phyloP scores from a whole-genome alignment of 2,888 invertebrate species.

The Maniola hyperantus region DNA sequence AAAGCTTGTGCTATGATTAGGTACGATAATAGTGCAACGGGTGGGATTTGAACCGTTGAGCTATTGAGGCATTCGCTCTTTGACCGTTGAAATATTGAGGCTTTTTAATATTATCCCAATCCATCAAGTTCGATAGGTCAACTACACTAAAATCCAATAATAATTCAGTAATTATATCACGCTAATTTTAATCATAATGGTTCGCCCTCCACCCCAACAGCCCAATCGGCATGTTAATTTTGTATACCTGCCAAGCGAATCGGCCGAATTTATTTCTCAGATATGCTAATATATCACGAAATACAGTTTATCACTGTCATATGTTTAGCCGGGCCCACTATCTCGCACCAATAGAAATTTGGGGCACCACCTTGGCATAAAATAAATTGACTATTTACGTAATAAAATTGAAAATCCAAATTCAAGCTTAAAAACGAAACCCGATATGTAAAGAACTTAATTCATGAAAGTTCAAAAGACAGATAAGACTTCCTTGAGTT shows the following conservation, averaged over 20 bases:
- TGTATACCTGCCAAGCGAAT: slow-evolving; percentile 49
- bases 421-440: neutral
- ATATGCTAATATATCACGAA: slow-evolving; percentile 24
- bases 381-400: neutral
- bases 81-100: too few relatives aligned
- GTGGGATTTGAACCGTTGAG: too few relatives aligned
- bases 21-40: too few relatives aligned
- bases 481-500: too few relatives aligned
- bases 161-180: neutral
- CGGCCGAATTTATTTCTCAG: slow-evolving; percentile 33
- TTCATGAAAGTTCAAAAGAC: neutral
- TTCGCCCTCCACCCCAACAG: slow-evolving; percentile 8
- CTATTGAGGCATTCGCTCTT: too few relatives aligned
- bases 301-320: slow-evolving; percentile 23
- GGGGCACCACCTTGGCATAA: slow-evolving; percentile 27
- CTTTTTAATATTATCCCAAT: too few relatives aligned
- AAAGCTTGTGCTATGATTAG: too few relatives aligned
- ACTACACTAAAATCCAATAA: too few relatives aligned
- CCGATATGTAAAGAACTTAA: neutral
- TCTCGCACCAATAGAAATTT: slow-evolving; percentile 32
- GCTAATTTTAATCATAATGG: slow-evolving; percentile 10
- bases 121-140: too few relatives aligned
- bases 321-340: slow-evolving; percentile 27
- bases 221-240: slow-evolving; percentile 30
- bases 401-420: neutral